Evolutionary conservation across 2,888 invertebrate species (phyloP), one percentile per base, ranked within the genome.

Genomic region (Sympetrum striolatum): DNA sequence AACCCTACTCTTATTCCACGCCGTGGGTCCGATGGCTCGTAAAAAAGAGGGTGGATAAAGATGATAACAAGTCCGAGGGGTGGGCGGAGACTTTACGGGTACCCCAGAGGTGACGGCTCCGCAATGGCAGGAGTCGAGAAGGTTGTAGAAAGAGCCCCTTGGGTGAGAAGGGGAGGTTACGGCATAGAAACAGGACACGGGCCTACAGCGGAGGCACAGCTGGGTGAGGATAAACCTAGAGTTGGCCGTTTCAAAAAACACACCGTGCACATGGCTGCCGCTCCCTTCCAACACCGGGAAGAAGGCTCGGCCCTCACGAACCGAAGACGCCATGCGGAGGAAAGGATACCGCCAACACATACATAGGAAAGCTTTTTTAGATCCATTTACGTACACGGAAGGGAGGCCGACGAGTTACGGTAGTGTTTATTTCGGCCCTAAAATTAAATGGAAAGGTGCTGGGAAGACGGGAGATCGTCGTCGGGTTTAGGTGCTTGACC

Each of bases 321-420:
- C 53, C 53, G 35, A 44, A 31, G 53, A 58, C 82, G 31, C 64
- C 82, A 58, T 82, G 82, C 58, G 82, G 58, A 60, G 86, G 86
- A 86, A 60, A 60, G 60, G 60, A 86, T 35, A 48, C 60, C 86
- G 86, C 31, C 82, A 44, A 44, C 53, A 25, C 58, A 48, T 60
- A 86, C 86, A 86, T 37, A 60, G 60, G 86, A 86, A 86, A 86
- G 86, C 86, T 86, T 86, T 86, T 60, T 64, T 60, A 60, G 60
- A 86, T 86, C 39, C 86, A 86, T 86, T 86, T 86, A 86, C 86
- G 82, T 58, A 15, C 22, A n/a, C 18, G 35, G 53, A 35, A 44
- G 44, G 53, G 53, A 53, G 81, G 25, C 15, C 14, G 18, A 4
- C 25, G 18, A 37, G 81, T 14, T 14, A 48, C 81, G 18, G 53